Conservation (phyloP, 2,113 vertebrate species). For the Dipodomys spectabilis region DNA sequence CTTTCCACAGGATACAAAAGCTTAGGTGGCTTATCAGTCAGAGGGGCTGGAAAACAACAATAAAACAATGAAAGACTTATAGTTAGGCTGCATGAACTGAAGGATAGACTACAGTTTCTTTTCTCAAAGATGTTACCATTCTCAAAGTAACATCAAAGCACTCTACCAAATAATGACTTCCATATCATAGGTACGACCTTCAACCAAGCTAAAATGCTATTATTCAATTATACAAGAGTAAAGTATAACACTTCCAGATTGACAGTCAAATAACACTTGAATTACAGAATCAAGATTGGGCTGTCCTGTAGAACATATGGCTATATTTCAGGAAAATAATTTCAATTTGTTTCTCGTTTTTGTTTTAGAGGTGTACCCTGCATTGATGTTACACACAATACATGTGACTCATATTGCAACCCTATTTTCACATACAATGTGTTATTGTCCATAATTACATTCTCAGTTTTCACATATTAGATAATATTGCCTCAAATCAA, state of each 20-base stretch:
- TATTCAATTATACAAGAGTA: constrained; percentile 8
- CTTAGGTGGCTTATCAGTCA: constrained; percentile 98
- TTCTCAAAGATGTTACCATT: constrained; percentile 44
- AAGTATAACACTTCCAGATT: constrained; percentile 35
- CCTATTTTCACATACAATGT: background rate
- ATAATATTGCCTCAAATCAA: background rate
- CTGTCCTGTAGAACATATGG: background rate
- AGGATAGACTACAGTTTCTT: constrained; percentile 49
- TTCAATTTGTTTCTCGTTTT: constrained; percentile 12
- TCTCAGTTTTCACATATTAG: background rate
- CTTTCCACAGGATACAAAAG: constrained; percentile 95
- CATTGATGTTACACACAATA: background rate
- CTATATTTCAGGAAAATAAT: background rate
- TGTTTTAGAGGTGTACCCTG: background rate
- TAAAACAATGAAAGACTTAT: constrained; percentile 77
- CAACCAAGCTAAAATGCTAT: constrained; percentile 23
- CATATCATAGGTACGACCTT: constrained; percentile 4
- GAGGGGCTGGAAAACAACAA: constrained; percentile 92
- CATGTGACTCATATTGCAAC: background rate
- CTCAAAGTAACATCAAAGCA: constrained; percentile 26
- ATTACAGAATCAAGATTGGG: background rate
- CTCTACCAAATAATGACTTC: constrained; percentile 48
- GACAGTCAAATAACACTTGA: constrained; percentile 20
- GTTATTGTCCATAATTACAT: constrained; percentile 13
- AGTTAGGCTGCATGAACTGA: constrained; percentile 63